Evolutionary conservation across 2,888 invertebrate genomes (phyloP), one percentile per base, ranked within the genome.

Genomic region (Matsumyia berberina): DNA sequence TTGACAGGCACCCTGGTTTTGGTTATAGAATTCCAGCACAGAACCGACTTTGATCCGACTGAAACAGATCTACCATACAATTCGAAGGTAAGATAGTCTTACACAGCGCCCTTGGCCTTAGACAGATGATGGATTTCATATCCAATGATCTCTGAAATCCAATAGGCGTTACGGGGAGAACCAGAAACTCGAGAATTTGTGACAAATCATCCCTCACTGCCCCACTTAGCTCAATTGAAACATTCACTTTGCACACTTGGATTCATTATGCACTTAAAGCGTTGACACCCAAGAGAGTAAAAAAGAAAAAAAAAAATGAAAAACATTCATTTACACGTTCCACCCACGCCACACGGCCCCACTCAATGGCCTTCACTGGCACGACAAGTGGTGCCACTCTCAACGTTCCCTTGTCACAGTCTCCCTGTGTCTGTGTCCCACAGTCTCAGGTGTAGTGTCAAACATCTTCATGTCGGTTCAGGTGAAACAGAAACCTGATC

Each of bases 281-380:
- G 35, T 70, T 70, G 60, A 72, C 78, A 78, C 57, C 57, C 64
- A 78, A 70, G 62, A 55, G 19, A 55, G n/a, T 31, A 11, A 7
- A 42, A 29, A 31, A 37, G 51, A 35, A 39, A 35, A 24, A 19
- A 64, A 9, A 42, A 24, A 37, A 29, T n/a, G 8, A 11, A 19
- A 24, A 35, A 39, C 46, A 72, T 64, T 57, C 78, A 79, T 64
- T 79, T 78, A n/a, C 69, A 78, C 53, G 35, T 74, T 73, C 57
- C 76, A 66, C 78, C 78, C 58, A 77, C 78, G 70, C 58, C 15
- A 31, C 46, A 39, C 11, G 15, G 29, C 15, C 42, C n/a, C 31
- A 62, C 70, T 70, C 46, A 57, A 35, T 51, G 66, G 51, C 79
- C 79, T 79, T 73, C 79, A 66, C 58, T 77, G 39, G 49, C 29